These are phyloP conservation scores for Malurus melanocephalus DNA, from an alignment of 2,113 vertebrate genomes.

Conservation along the genomic window DNA sequence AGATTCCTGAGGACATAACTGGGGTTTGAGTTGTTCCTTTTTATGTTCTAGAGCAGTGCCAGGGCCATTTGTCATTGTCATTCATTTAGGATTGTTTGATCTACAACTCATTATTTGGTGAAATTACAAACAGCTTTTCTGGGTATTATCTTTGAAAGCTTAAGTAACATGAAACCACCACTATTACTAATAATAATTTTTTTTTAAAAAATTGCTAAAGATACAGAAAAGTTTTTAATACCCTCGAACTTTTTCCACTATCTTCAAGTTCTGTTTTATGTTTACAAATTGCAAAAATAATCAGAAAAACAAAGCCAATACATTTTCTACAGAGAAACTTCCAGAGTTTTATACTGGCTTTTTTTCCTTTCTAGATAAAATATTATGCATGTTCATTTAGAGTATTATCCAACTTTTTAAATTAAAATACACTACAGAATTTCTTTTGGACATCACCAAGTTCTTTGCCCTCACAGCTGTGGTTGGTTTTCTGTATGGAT, in stretches of 20 bases:
- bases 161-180: background rate
- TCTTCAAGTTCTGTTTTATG: background rate
- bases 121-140: slow-evolving; percentile 23
- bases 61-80: slow-evolving; percentile 52
- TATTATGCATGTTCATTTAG: background rate
- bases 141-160: background rate
- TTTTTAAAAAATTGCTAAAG: background rate
- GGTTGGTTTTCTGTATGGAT: background rate
- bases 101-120: slow-evolving; percentile 20
- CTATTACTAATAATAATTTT: background rate
- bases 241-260: background rate
- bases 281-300: background rate
- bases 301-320: background rate
- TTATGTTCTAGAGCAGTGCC: slow-evolving; percentile 37
- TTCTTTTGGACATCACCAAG: background rate
- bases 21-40: slow-evolving; percentile 56
- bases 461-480: background rate
- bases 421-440: background rate
- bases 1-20: slow-evolving; percentile 45
- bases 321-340: background rate
- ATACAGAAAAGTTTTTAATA: background rate
- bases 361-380: background rate
- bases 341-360: background rate
- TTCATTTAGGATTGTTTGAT: slow-evolving; percentile 60
- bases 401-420: background rate